Evolutionary conservation across 2,797 vertebrate species (phyloP).

Genomic region (Hoplostethus mediterraneus): DNA sequence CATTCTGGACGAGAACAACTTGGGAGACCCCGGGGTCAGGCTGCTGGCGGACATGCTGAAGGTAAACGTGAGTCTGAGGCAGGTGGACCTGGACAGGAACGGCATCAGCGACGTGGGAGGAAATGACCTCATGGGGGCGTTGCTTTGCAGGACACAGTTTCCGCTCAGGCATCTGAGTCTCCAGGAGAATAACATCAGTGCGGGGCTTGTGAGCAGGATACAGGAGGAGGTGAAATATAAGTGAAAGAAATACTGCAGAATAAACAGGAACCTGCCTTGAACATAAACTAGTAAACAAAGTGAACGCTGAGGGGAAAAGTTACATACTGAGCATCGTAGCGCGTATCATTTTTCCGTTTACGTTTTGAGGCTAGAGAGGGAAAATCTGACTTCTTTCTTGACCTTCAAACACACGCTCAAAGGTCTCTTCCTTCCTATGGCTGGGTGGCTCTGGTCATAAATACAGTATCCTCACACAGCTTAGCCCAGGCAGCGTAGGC

Average conservation of each 20-base stretch:
- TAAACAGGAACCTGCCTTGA: too few species aligned
- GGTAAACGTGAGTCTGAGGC: conserved; percentile 73
- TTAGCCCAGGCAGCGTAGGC: conserved; percentile 64
- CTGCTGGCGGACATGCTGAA: conserved; percentile 81
- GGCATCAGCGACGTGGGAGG: conserved; percentile 83
- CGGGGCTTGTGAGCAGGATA: conserved; percentile 79
- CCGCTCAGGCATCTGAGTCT: conserved; percentile 82
- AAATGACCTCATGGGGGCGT: conserved; percentile 79
- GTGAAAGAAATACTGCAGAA: conserved; percentile 30
- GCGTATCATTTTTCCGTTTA: conserved; percentile 39
- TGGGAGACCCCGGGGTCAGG: conserved; percentile 83
- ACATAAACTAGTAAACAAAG: conserved; percentile 34
- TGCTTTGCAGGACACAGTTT: conserved; percentile 67
- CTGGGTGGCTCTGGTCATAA: conserved; percentile 62
- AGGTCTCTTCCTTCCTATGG: conserved; percentile 55
- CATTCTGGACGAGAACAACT: conserved; percentile 84
- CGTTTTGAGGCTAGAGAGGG: conserved; percentile 47
- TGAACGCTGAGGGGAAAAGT: background rate
- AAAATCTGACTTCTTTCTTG: conserved; percentile 52
- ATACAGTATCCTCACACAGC: conserved; percentile 52
- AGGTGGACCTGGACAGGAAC: conserved; percentile 85
- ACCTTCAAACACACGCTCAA: conserved; percentile 49
- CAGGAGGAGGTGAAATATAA: conserved; percentile 72
- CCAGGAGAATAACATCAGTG: conserved; percentile 83
- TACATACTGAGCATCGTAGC: background rate